Evolutionary conservation across 2,113 vertebrate genomes (phyloP).

Genomic region (Gasterosteus nipponicus): DNA sequence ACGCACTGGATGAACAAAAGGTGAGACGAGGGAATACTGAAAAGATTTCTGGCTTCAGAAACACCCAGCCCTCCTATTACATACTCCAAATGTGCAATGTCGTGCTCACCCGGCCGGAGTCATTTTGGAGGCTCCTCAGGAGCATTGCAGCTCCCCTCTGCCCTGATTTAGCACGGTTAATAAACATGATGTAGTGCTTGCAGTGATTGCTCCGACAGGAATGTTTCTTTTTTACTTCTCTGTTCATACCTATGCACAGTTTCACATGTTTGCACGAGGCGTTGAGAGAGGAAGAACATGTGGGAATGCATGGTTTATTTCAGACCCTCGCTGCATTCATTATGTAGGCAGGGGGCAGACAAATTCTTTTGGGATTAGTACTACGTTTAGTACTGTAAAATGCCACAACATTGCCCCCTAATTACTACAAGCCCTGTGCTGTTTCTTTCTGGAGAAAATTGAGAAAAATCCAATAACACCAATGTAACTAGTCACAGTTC

Average conservation of each 20-base stretch:
- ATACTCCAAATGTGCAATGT: constrained; percentile 53
- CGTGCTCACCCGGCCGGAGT: constrained; percentile 51
- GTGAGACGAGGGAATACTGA: constrained; percentile 58
- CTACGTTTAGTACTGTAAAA: constrained; percentile 59
- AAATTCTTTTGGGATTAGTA: constrained; percentile 38
- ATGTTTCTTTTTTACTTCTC: constrained; percentile 67
- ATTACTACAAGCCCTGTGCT: constrained; percentile 39
- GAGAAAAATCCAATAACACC: constrained; percentile 5
- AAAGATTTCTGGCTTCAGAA: constrained; percentile 76
- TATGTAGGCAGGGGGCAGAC: constrained; percentile 67
- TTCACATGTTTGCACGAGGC: constrained; percentile 62
- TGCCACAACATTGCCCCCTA: constrained; percentile 49
- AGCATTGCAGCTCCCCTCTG: constrained; percentile 55
- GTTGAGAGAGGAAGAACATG: constrained; percentile 55
- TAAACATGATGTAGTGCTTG: constrained; percentile 82
- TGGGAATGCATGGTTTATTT: constrained; percentile 58
- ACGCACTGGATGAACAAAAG: constrained; percentile 22
- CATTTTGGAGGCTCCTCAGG: constrained; percentile 50
- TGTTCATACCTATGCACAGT: constrained; percentile 60
- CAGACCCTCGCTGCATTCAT: constrained; percentile 49
- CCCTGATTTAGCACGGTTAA: constrained; percentile 80
- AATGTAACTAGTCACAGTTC: neutral
- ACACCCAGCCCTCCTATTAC: constrained; percentile 71
- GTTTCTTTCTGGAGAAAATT: constrained; percentile 28
- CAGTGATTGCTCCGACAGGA: constrained; percentile 76